Percentiles rank a stretch among this genome's conserved stretches.
Evolutionary conservation across 2,113 vertebrate genomes (phyloP).

Genomic region (Emydocephalus ijimae): DNA sequence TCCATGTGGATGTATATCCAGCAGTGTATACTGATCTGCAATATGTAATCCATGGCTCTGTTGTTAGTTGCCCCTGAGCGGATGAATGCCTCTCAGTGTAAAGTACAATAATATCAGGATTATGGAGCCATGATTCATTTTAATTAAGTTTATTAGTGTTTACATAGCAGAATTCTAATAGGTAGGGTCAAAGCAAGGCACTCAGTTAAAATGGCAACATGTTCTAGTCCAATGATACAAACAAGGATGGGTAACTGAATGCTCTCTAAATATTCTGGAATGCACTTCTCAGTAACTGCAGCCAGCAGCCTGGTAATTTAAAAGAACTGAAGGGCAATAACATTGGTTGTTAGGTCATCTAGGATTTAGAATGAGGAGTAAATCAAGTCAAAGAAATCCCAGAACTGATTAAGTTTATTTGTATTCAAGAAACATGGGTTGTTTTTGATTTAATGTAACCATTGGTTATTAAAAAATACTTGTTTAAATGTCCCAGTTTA

Average conservation of each 20-base stretch:
- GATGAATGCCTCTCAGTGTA: not conserved
- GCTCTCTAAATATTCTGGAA: not conserved
- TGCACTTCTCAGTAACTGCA: not conserved
- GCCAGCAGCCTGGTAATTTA: not conserved
- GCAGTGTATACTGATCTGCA: not conserved
- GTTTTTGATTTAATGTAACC: not conserved
- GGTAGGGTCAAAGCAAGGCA: not conserved
- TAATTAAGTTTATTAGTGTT: not conserved
- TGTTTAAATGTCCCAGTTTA: not conserved
- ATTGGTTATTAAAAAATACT: not conserved
- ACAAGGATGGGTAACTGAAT: not conserved
- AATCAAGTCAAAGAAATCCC: not conserved
- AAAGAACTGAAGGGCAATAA: not conserved
- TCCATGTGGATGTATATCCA: not conserved
- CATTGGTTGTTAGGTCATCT: not conserved
- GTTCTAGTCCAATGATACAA: not conserved
- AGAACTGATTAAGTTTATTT: not conserved
- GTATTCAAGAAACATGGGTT: not conserved
- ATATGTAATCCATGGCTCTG: not conserved
- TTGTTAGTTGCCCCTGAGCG: not conserved
- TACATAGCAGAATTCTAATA: not conserved
- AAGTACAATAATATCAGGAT: not conserved
- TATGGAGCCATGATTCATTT: not conserved
- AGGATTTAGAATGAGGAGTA: not conserved
- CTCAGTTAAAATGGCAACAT: not conserved